Evolutionary conservation across 64 coral and sea anemone genomes (phyloP).

Genomic region (Orbicella faveolata): DNA sequence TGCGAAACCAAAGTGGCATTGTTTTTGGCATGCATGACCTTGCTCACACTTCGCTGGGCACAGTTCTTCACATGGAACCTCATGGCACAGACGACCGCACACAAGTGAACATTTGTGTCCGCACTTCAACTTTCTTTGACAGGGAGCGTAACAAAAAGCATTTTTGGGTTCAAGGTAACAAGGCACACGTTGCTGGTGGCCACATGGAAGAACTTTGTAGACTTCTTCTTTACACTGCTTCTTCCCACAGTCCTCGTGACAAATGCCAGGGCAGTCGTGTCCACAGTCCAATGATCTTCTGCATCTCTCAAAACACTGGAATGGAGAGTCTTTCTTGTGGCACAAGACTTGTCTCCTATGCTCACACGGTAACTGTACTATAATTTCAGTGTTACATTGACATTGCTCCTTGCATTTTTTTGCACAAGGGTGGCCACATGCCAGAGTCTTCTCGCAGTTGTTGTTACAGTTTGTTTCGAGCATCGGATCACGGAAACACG

Average conservation of each 20-base stretch:
- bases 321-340: neutral
- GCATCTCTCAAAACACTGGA: constrained; percentile 43
- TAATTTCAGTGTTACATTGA: constrained; percentile 12
- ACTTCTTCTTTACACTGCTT: neutral
- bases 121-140: constrained; percentile 40
- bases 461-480: neutral
- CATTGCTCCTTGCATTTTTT: constrained; percentile 39
- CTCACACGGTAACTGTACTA: constrained; percentile 11
- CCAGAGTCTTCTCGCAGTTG: constrained; percentile 5
- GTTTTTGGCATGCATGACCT: constrained; percentile 5
- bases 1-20: neutral
- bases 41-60: neutral
- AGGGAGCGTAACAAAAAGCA: constrained; percentile 14
- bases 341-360: constrained; percentile 24
- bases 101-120: constrained; percentile 21
- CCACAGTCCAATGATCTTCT: constrained; percentile 29
- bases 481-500: constrained; percentile 24
- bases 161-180: constrained; percentile 46
- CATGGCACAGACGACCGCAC: neutral
- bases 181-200: constrained; percentile 34
- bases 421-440: constrained; percentile 52
- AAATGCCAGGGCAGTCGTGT: constrained; percentile 42
- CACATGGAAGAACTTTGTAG: constrained; percentile 38
- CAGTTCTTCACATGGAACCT: neutral
- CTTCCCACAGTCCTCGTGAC: constrained; percentile 14